Conservation (phyloP, 2,888 invertebrate species). For the Eristalis intricaria region DNA sequence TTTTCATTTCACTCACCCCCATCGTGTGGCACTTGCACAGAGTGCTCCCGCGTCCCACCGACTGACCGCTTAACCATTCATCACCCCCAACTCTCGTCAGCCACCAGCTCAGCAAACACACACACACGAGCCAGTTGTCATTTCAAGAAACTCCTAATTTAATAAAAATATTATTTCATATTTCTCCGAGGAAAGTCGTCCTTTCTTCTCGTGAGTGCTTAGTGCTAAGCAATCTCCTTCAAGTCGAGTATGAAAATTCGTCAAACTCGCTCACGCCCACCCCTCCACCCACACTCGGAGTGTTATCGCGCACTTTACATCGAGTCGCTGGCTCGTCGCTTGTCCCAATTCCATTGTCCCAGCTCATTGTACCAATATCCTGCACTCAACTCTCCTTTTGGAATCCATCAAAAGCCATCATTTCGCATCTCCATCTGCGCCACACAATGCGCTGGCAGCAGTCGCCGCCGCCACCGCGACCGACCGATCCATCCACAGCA, state of each 20-base stretch:
- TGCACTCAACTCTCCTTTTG: constrained; percentile 59
- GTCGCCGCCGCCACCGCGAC: constrained; percentile 21
- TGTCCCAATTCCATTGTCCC: constrained; percentile 68
- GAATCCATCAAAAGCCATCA: constrained; percentile 70
- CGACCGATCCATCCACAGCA: constrained; percentile 35
- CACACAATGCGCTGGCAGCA: constrained; percentile 39
- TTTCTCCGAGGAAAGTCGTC: neutral
- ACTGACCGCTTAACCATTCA: neutral
- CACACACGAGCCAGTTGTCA: constrained; percentile 20
- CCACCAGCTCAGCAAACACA: neutral
- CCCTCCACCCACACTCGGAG: neutral
- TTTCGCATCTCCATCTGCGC: constrained; percentile 40
- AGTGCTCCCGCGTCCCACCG: neutral
- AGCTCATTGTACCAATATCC: constrained; percentile 67
- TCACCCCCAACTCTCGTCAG: neutral
- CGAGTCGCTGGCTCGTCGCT: constrained; percentile 2
- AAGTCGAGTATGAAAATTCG: neutral
- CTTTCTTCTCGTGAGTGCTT: neutral
- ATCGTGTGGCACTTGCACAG: neutral
- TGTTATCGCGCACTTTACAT: constrained; percentile 51
- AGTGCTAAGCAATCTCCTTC: neutral
- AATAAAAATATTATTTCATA: constrained; percentile 64
- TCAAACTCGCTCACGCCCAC: neutral
- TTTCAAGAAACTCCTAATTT: constrained; percentile 45
- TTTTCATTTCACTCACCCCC: neutral